phyloP scores from a whole-genome alignment of 1,140 invertebrate species.

The Diabrotica virgifera region DNA sequence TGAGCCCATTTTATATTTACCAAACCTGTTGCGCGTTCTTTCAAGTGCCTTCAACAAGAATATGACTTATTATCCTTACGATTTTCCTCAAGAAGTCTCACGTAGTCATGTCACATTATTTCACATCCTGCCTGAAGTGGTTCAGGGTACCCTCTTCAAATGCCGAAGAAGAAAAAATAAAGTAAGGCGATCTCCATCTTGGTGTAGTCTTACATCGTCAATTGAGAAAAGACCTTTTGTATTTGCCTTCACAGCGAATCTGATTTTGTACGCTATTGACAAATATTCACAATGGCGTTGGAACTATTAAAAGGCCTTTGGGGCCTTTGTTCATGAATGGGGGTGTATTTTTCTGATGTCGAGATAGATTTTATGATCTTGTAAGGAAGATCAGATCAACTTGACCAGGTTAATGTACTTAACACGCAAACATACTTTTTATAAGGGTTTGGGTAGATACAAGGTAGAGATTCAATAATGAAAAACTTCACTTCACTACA shows the following conservation, averaged over 20 bases:
- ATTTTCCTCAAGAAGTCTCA: conserved; percentile 2
- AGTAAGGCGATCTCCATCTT: not conserved
- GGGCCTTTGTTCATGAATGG: not conserved
- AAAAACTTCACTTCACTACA: no score
- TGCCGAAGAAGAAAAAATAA: not conserved
- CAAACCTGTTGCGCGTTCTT: not conserved
- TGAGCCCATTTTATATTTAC: no score
- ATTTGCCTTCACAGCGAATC: not conserved
- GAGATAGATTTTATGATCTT: not conserved
- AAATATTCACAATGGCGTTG: not conserved
- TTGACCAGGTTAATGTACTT: no score
- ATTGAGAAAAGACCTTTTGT: not conserved
- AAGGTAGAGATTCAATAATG: no score
- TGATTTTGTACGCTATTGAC: not conserved
- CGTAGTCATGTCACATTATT: not conserved
- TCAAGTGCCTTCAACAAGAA: not conserved
- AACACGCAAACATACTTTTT: no score
- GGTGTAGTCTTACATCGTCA: conserved; percentile 1
- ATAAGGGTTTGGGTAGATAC: no score
- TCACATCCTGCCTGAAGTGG: not conserved
- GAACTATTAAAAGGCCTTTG: conserved; percentile 1
- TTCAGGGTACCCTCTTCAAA: not conserved
- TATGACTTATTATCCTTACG: conserved; percentile 2
- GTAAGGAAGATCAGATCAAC: no score
- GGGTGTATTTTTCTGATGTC: conserved; percentile 2